These are phyloP conservation scores for Zaprionus lineosus DNA, from an alignment of 2,888 invertebrate species.

Conservation along the genomic window DNA sequence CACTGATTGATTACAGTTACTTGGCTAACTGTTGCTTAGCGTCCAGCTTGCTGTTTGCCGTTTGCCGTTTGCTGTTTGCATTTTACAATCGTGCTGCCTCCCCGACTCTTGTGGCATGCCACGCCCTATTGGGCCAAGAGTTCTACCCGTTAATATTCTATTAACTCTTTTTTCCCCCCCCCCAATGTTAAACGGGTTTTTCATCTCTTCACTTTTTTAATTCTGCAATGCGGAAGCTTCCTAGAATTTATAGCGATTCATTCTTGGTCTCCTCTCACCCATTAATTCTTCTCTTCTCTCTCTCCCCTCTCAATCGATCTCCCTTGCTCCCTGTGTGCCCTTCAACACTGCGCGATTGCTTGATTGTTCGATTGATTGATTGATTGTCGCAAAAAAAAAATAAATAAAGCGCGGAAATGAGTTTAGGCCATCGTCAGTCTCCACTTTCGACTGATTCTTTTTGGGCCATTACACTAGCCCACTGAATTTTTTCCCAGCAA, in stretches of 20 bases:
- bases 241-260: constrained; percentile 40
- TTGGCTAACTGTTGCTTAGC: constrained; percentile 60
- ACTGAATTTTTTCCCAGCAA: background rate
- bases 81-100: no score
- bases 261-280: no score
- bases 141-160: constrained; percentile 64
- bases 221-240: constrained; percentile 50
- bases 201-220: constrained; percentile 14
- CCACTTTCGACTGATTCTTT: background rate
- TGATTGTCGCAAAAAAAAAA: constrained; percentile 43
- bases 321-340: constrained; percentile 19
- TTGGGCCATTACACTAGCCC: constrained; percentile 13
- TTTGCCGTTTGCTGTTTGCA: no score
- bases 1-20: constrained; percentile 75
- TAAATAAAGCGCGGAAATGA: constrained; percentile 40
- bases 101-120: constrained; percentile 33
- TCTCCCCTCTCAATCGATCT: background rate
- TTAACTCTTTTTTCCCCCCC: constrained; percentile 51
- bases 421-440: constrained; percentile 30
- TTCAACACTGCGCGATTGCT: constrained; percentile 12
- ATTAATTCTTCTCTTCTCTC: constrained; percentile 1
- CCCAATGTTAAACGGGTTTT: constrained; percentile 62
- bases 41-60: no score
- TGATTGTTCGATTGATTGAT: constrained; percentile 70
- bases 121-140: constrained; percentile 44